Percentiles rank a stretch among this genome's conserved stretches.
These are phyloP conservation scores for Pseudomyrmex sp. DNA, from an alignment of 1,140 invertebrate genomes.

Conservation along the genomic window DNA sequence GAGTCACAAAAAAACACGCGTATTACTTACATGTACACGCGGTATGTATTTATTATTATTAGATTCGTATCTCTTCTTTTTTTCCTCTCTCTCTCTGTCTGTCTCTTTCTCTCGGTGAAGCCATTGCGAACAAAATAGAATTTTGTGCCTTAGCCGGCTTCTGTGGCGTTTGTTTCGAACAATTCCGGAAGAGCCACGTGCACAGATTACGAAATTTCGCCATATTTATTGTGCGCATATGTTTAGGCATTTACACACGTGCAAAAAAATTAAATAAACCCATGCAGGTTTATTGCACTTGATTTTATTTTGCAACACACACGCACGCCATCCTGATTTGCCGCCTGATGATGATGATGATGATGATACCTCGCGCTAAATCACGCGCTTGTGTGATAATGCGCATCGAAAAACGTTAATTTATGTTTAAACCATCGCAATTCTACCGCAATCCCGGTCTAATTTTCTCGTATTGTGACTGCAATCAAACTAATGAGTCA, in stretches of 20 bases:
- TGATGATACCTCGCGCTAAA: no score
- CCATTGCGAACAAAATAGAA: constrained; percentile 71
- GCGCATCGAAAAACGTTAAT: no score
- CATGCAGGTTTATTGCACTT: no score
- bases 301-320: no score
- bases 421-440: constrained; percentile 35
- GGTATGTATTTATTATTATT: constrained; percentile 71
- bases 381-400: no score
- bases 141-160: constrained; percentile 78
- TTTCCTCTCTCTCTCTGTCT: constrained; percentile 24
- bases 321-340: no score
- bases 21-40: constrained; percentile 12
- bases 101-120: constrained; percentile 70
- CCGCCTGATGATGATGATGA: no score
- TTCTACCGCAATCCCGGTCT: constrained; percentile 59
- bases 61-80: constrained; percentile 64
- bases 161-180: constrained; percentile 60
- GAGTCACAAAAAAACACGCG: constrained; percentile 2
- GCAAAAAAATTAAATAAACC: background rate
- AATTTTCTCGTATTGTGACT: constrained; percentile 60
- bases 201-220: constrained; percentile 1
- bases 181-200: constrained; percentile 44
- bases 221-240: background rate
- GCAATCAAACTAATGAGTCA: constrained; percentile 53
- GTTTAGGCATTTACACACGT: no score